A percentile compares a stretch with the other conserved stretches of the same genome.
Conservation (phyloP, 2,797 vertebrate genomes). For the Chloroceryle inda region DNA sequence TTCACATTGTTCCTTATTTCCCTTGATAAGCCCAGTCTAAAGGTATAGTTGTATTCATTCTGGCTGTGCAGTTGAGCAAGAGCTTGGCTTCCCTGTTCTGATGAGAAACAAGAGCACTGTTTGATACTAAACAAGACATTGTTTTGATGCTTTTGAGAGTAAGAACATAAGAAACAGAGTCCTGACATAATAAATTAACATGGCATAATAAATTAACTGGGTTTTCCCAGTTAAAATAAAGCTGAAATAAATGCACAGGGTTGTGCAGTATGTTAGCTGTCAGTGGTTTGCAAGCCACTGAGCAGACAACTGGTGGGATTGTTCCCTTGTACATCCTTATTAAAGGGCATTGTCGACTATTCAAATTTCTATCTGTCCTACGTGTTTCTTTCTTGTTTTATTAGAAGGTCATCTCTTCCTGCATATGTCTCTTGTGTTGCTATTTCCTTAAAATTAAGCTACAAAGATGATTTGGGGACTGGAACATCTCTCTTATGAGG, state of each 20-base stretch:
- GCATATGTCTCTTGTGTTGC: background rate
- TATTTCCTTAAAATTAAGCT: background rate
- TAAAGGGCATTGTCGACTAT: background rate
- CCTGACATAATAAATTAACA: background rate
- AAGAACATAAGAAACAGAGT: slow-evolving; percentile 21
- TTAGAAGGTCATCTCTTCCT: background rate
- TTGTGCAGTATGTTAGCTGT: background rate
- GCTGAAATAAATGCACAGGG: background rate
- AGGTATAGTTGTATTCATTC: background rate
- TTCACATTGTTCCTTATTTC: background rate
- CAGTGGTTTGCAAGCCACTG: background rate
- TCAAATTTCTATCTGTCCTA: background rate
- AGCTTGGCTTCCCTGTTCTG: background rate
- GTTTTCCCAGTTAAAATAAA: background rate
- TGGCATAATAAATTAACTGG: background rate
- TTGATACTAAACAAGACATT: slow-evolving; percentile 54
- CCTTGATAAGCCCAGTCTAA: background rate
- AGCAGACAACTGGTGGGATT: background rate
- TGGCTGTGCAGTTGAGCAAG: background rate
- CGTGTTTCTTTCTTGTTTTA: background rate
- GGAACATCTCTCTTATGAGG: no score
- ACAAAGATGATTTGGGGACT: no score
- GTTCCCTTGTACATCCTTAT: background rate
- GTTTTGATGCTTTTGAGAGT: slow-evolving; percentile 10
- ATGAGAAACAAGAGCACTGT: slow-evolving; percentile 43